phyloP scores from a whole-genome alignment of 2,113 vertebrate species.

The Coryphaenoides rupestris region DNA sequence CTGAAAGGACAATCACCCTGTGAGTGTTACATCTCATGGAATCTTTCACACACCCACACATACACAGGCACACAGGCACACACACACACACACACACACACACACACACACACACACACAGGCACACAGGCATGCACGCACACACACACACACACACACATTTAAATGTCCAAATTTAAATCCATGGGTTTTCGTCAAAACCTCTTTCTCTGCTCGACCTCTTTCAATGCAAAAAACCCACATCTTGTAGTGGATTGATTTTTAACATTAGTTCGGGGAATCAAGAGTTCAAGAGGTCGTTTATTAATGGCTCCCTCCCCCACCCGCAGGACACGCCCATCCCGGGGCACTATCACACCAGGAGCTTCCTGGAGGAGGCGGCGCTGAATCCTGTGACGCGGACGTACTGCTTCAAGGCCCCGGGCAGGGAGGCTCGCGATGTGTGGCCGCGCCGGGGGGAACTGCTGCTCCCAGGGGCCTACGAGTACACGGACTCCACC shows the following conservation, averaged over 20 bases:
- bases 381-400: constrained; percentile 66
- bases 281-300: neutral
- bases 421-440: constrained; percentile 54
- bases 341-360: constrained; percentile 63
- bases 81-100: neutral
- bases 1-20: neutral
- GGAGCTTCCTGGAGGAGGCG: constrained; percentile 72
- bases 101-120: neutral
- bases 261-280: neutral
- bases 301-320: neutral
- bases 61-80: neutral
- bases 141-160: neutral
- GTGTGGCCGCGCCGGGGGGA: constrained; percentile 39
- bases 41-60: neutral
- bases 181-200: neutral
- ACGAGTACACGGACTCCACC: constrained; percentile 56
- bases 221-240: neutral
- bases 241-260: neutral
- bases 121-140: neutral
- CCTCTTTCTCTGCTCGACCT: neutral
- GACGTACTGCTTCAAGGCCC: constrained; percentile 70
- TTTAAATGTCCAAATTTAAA: neutral
- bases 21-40: neutral
- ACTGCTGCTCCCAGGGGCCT: constrained; percentile 55
- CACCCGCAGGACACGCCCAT: constrained; percentile 64